Base-by-base conservation (phyloP, 92 coral and sea anemone species). In the Palythoa grandis region DNA sequence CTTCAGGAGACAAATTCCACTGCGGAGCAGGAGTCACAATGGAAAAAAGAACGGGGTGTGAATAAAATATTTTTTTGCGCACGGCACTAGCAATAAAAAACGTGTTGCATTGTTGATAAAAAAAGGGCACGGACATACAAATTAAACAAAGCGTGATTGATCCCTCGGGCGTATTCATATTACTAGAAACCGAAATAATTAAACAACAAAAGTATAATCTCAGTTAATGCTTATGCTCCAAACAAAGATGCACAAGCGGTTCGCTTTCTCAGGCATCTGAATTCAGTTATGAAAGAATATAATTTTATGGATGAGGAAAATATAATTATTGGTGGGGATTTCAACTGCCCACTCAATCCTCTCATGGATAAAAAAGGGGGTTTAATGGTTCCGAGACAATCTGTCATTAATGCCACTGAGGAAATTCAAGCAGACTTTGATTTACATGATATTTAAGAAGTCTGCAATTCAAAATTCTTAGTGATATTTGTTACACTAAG, bases 1-100 rank as follows among this genome's bases (percentile, higher is more conserved):
- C 75, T 24, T 14, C 48, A 70, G 75, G 75, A 70, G 75, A 70
- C 75, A 39, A 48, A 70, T 70, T 70, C 75, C 75, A 70, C 50
- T 5, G 50, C n/a, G 52, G 52, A 70, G 24, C 75, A 70, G 14
- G 75, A 39, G 47, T 24, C 40, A 25, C 75, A 70, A 39, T 70
- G 75, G 75, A 70, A 24, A 24, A 70, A 70, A 29, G 50, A 70
- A 70, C 25, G 75, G 75, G 75, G 75, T 14, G n/a, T 23, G 2
- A 54, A 54, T 29, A 17, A 12, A 35, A 8, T 70, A 70, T n/a
- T 70, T 4, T 35, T 70, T 70, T 39, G 5, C 75, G 5, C 50
- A 70, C 25, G 75, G 50, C 8, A 70, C 50, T 23, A 70, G 52
- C 22, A 70, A 70, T 25, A 39, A 29, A 29, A 70, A 23, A 70